Evolutionary conservation across 2,797 vertebrate genomes (phyloP).

Genomic region (Sparidentex hasta): DNA sequence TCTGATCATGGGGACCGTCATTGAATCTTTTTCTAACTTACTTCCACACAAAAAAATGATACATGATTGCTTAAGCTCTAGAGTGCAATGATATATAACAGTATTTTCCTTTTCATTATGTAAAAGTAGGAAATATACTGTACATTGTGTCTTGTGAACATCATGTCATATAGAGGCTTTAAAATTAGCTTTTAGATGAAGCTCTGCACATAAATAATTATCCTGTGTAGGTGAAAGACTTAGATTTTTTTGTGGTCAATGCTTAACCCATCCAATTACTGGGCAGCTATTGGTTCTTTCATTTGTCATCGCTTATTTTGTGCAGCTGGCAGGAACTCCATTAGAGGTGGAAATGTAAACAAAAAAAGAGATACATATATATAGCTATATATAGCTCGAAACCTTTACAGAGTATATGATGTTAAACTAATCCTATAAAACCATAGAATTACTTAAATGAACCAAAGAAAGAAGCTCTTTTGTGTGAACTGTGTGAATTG

Average conservation of each 20-base stretch:
- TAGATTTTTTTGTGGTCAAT: background rate
- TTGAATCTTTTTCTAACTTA: background rate
- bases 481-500: constrained; percentile 15
- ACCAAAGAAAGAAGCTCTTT: constrained; percentile 21
- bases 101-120: background rate
- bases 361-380: background rate
- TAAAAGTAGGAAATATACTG: background rate
- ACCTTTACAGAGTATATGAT: constrained; percentile 1
- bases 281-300: background rate
- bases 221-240: background rate
- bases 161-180: background rate
- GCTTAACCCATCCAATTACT: background rate
- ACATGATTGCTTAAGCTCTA: background rate
- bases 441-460: background rate
- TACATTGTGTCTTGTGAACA: background rate
- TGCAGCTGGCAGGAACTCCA: constrained; percentile 8
- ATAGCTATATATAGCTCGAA: no score
- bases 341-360: background rate
- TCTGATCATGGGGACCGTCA: background rate
- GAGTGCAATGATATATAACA: background rate
- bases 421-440: background rate
- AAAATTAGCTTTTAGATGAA: background rate
- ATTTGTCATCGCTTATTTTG: background rate
- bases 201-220: no score
- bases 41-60: background rate